Conservation (phyloP, 30 jellyfish, hydroid and myxozoan genomes). For the Aurelia aurita region DNA sequence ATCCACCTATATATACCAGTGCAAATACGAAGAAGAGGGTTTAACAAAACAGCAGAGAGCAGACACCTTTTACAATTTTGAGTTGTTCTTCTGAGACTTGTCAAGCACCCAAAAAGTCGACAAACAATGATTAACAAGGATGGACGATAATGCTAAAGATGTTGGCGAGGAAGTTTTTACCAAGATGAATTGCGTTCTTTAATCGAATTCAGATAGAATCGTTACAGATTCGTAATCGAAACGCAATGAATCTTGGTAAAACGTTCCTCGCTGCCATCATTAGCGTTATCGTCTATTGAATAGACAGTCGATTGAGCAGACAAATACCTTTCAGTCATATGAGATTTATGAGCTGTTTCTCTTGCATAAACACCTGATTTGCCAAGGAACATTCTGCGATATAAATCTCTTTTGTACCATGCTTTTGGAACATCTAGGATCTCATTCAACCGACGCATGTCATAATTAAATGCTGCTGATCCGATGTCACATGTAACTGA, state of each 20-base stretch:
- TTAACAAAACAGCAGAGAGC: no score
- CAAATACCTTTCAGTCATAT: conserved; percentile 50
- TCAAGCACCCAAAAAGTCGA: no score
- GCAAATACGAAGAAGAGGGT: no score
- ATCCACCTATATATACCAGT: no score
- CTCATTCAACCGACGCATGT: conserved; percentile 96
- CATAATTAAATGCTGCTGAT: conserved; percentile 94
- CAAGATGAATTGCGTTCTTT: no score
- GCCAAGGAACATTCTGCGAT: conserved; percentile 94
- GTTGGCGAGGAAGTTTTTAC: no score
- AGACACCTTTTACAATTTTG: no score
- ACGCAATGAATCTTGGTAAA: background rate
- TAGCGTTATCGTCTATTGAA: background rate
- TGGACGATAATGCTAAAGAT: no score
- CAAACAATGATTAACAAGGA: no score
- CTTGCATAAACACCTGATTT: conserved; percentile 89
- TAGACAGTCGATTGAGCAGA: background rate
- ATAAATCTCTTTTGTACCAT: conserved; percentile 85
- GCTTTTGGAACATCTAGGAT: conserved; percentile 97
- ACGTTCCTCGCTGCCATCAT: background rate
- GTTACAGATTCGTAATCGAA: no score
- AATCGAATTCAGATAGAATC: no score
- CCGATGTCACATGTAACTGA: conserved; percentile 95
- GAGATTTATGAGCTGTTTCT: conserved; percentile 49
- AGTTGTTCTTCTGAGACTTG: no score